phyloP scores from a whole-genome alignment of 2,113 vertebrate species.

The Alethe castanea region DNA sequence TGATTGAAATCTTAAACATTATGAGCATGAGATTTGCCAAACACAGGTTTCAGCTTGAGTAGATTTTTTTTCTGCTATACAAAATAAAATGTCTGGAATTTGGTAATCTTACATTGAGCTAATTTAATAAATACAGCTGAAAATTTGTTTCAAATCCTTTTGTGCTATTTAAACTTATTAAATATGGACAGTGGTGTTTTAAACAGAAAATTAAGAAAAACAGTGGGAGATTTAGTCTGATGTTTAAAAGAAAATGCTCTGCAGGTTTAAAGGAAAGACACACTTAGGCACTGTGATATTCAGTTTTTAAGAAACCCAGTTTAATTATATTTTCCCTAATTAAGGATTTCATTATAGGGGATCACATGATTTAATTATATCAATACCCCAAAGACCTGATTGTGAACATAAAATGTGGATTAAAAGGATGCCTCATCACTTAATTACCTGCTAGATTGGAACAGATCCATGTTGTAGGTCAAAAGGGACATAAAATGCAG shows the following conservation, averaged over 20 bases:
- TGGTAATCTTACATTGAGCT: neutral
- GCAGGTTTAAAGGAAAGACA: conserved; percentile 44
- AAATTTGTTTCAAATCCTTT: neutral
- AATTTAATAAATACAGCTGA: neutral
- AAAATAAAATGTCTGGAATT: neutral
- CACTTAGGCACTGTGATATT: conserved; percentile 13
- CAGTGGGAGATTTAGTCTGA: conserved; percentile 1
- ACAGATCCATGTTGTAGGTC: conserved; percentile 67
- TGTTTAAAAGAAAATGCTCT: conserved; percentile 26
- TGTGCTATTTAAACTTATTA: neutral
- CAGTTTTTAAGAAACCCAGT: conserved; percentile 52
- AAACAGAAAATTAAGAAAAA: conserved; percentile 19
- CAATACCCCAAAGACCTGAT: conserved; percentile 67
- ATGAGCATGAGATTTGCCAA: neutral
- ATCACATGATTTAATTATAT: conserved; percentile 72
- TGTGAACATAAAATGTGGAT: conserved; percentile 70
- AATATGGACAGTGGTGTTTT: neutral
- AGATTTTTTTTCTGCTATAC: neutral
- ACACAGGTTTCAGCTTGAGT: neutral
- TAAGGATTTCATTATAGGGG: conserved; percentile 66
- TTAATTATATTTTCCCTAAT: conserved; percentile 72
- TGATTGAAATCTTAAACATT: neutral
- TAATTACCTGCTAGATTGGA: conserved; percentile 71
- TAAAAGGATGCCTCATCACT: conserved; percentile 69
- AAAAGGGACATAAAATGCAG: conserved; percentile 64